Conservation (phyloP, 1,140 invertebrate genomes). For the Panulirus ornatus region DNA sequence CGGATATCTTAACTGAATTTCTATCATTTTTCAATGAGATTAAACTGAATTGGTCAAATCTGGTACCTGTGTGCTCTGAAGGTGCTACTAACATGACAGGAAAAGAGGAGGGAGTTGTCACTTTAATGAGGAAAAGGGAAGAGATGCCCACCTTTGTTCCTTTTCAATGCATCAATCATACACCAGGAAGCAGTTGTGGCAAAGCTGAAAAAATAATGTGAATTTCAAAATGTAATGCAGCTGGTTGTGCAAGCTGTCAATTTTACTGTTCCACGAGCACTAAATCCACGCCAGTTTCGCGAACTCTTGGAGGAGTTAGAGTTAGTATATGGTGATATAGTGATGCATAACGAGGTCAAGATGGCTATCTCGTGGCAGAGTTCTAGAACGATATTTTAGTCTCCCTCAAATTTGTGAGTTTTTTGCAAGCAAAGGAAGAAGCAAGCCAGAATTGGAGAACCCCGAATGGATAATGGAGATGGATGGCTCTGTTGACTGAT, state of each 20-base stretch:
- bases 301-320: too few species aligned
- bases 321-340: too few species aligned
- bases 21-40: constrained; percentile 4
- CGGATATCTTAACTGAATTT: constrained; percentile 23
- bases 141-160: neutral
- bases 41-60: constrained; percentile 19
- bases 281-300: neutral
- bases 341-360: neutral
- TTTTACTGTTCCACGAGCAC: constrained; percentile 10
- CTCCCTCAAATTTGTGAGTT: too few species aligned
- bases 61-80: constrained; percentile 1
- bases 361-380: constrained; percentile 4
- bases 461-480: neutral
- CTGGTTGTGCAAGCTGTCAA: neutral
- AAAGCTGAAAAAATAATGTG: neutral
- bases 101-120: constrained; percentile 4
- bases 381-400: neutral
- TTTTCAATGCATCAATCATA: neutral
- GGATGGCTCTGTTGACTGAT: too few species aligned
- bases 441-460: constrained; percentile 1
- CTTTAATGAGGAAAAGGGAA: neutral
- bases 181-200: neutral
- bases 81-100: neutral
- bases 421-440: constrained; percentile 18
- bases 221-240: constrained; percentile 6